Evolutionary conservation across 2,113 vertebrate species (phyloP).

Genomic region (Melierax canorus): DNA sequence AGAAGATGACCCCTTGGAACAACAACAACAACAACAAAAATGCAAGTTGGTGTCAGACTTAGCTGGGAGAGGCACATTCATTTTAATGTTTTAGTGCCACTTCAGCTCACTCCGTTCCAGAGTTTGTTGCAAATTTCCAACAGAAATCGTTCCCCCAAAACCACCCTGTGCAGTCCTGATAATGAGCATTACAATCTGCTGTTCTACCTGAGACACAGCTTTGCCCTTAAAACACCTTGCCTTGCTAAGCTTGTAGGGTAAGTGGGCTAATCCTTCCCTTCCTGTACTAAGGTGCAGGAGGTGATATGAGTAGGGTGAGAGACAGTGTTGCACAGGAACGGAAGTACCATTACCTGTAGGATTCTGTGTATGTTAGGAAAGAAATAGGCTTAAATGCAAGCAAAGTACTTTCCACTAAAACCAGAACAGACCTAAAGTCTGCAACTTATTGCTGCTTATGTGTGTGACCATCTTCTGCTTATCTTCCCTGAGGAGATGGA

Average conservation of each 20-base stretch:
- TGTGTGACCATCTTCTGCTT: not conserved
- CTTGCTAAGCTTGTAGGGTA: constrained; percentile 35
- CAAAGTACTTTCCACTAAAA: not conserved
- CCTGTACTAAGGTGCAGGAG: constrained; percentile 12
- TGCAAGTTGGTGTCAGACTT: not conserved
- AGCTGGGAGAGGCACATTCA: not conserved
- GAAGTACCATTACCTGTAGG: not conserved
- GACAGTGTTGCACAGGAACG: not conserved
- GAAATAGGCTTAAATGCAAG: not conserved
- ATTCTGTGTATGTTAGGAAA: not conserved
- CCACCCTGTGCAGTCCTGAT: not conserved
- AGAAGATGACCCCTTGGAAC: not conserved
- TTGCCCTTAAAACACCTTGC: constrained; percentile 29
- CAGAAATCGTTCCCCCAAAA: not conserved
- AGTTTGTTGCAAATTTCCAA: not conserved
- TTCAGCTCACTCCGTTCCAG: not conserved
- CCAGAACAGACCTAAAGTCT: not conserved
- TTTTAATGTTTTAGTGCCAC: not conserved
- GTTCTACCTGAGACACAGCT: not conserved
- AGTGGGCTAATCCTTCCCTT: constrained; percentile 55
- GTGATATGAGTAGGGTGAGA: not conserved
- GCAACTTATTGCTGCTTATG: not conserved
- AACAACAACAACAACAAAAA: no score
- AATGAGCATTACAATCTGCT: not conserved
- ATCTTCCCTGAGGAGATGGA: not conserved